Base-by-base conservation (phyloP, 2,113 vertebrate genomes). In the Cnemophilus loriae region DNA sequence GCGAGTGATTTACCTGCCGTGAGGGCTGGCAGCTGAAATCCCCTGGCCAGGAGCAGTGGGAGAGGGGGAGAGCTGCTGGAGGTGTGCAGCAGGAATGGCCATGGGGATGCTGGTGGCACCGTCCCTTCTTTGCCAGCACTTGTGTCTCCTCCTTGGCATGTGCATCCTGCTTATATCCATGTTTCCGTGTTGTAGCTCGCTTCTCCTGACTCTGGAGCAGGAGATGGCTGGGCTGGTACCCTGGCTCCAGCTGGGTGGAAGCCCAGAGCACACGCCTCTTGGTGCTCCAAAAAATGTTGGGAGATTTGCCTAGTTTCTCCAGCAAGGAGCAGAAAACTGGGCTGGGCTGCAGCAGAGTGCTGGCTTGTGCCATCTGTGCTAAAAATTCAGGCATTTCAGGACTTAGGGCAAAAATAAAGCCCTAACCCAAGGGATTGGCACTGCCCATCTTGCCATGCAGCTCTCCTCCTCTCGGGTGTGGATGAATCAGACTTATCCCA, bases 1-100 rank as follows among this genome's bases (percentile, higher is more conserved):
- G n/a, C 0, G 5, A 46, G 49, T 41, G 30, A 68, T 86, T 53
- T 65, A 65, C 41, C 77, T 89, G 64, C 46, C 15, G 1, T 21
- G 22, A 33, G 42, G 46, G 49, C 1, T 59, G 49, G 22, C 75
- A 60, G 8, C 87, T 59, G 28, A 42, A 63, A 52, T 63, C 47
- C 76, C 14, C 35, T 4, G 5, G 15, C 67, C 52, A 22, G 67
- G 75, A 68, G 57, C 16, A 4, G 46, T 11, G 47, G 47, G 13
- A 68, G 13, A 81, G 50, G 7, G 7, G 0, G 50, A 27, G 49
- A 22, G 42, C 41, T n/a, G 61, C 84, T 24, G 37, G 93, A 53
- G 44, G 5, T 0, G 2, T 3, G 22, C 6, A 3, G 39, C 30
- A 32, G 11, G 39, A 30, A 30, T 12, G 6, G 3, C 27, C 4